phyloP scores from a whole-genome alignment of 2,888 invertebrate species.

The Tiphia femorata region DNA sequence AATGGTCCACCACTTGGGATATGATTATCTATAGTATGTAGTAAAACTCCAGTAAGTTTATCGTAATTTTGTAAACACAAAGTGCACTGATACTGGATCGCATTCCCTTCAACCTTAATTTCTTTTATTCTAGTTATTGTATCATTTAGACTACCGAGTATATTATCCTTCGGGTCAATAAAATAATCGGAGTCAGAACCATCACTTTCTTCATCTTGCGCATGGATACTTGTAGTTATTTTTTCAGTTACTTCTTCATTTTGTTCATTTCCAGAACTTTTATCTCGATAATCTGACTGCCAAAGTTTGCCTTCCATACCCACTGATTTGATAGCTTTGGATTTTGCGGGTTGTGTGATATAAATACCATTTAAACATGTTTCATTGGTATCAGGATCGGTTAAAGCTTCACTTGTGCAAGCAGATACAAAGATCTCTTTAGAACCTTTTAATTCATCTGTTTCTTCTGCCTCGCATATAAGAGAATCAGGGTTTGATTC shows the following conservation, averaged over 20 bases:
- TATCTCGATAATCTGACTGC: slow-evolving; percentile 5
- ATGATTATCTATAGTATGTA: slow-evolving; percentile 62
- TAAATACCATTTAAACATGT: slow-evolving; percentile 5
- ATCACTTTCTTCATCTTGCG: slow-evolving; percentile 17
- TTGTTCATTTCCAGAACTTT: background rate
- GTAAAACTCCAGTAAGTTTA: slow-evolving; percentile 50
- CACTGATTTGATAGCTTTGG: background rate
- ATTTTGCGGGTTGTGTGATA: slow-evolving; percentile 2
- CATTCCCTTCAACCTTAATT: slow-evolving; percentile 50
- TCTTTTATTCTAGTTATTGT: slow-evolving; percentile 63
- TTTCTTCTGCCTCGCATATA: slow-evolving; percentile 2
- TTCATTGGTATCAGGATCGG: slow-evolving; percentile 14
- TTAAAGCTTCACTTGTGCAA: background rate
- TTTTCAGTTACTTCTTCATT: background rate
- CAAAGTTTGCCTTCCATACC: background rate
- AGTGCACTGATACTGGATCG: slow-evolving; percentile 60
- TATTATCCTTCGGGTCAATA: slow-evolving; percentile 46
- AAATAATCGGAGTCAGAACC: slow-evolving; percentile 54
- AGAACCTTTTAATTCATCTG: slow-evolving; percentile 4
- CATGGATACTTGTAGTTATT: background rate
- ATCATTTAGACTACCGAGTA: slow-evolving; percentile 63
- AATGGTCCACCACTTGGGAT: slow-evolving; percentile 67
- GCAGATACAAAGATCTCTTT: slow-evolving; percentile 2
- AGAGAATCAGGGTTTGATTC: slow-evolving; percentile 6
- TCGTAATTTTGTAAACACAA: slow-evolving; percentile 60